phyloP scores from a whole-genome alignment of 2,888 invertebrate species.

The Scelioninae gen. 1 region DNA sequence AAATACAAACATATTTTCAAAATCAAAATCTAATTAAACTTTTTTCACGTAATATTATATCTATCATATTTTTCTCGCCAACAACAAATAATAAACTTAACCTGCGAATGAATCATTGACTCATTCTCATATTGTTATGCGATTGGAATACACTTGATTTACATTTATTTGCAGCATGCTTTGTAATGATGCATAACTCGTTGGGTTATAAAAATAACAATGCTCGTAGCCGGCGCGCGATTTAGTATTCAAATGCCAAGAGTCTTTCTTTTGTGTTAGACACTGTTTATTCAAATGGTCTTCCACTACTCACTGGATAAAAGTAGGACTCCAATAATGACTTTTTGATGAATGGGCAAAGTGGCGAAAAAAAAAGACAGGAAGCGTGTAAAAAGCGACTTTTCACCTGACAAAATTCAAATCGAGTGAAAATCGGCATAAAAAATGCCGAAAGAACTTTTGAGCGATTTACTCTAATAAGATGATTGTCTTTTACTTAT shows the following conservation, averaged over 20 bases:
- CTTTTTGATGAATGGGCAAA: conserved; percentile 39
- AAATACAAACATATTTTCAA: too few species aligned
- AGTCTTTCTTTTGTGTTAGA: conserved; percentile 48
- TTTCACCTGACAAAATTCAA: conserved; percentile 25
- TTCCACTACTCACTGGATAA: conserved; percentile 37
- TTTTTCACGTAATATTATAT: not conserved
- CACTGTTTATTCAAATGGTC: conserved; percentile 44
- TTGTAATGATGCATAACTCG: conserved; percentile 45
- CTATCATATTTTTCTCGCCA: not conserved
- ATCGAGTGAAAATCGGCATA: not conserved
- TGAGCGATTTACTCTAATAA: conserved; percentile 23
- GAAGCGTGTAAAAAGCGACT: conserved; percentile 30
- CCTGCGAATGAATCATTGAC: conserved; percentile 37
- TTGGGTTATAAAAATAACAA: conserved; percentile 47
- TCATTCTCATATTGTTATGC: conserved; percentile 37
- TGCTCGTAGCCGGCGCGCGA: conserved; percentile 30
- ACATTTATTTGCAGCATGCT: conserved; percentile 42
- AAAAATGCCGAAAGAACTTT: conserved; percentile 31
- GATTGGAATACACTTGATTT: conserved; percentile 45
- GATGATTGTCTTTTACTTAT: conserved; percentile 34
- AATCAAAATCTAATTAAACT: not conserved
- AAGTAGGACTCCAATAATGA: conserved; percentile 54
- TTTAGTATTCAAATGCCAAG: conserved; percentile 60
- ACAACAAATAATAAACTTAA: conserved; percentile 18
- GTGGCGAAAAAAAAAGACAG: conserved; percentile 12